Percentiles rank a stretch among this genome's conserved stretches.
These are phyloP conservation scores for Drosophila anomalipes DNA, from an alignment of 2,888 invertebrate genomes.

Conservation along the genomic window DNA sequence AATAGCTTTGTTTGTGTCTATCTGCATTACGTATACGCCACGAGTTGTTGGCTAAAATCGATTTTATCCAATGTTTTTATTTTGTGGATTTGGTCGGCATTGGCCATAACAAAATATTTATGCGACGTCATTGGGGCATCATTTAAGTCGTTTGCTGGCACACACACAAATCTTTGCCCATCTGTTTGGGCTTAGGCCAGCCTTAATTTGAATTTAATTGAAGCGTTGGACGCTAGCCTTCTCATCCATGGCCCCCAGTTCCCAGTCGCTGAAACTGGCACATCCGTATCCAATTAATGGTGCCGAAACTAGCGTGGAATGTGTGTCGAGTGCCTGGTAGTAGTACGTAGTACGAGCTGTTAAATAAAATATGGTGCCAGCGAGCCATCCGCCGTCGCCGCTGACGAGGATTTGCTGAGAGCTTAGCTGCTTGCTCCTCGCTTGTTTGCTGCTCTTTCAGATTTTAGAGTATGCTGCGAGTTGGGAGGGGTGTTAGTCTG, in stretches of 20 bases:
- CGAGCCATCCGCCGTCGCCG: constrained; percentile 29
- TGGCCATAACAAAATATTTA: constrained; percentile 72
- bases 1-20: constrained; percentile 63
- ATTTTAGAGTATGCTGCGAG: constrained; percentile 9
- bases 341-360: constrained; percentile 60
- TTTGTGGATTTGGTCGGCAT: constrained; percentile 36
- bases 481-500: constrained; percentile 2
- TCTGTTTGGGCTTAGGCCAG: constrained; percentile 70
- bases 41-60: constrained; percentile 61
- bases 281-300: constrained; percentile 80
- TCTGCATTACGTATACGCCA: constrained; percentile 66
- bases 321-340: constrained; percentile 70
- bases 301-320: constrained; percentile 74
- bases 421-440: constrained; percentile 58
- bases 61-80: constrained; percentile 63
- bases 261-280: constrained; percentile 71
- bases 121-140: constrained; percentile 77
- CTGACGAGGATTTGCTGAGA: constrained; percentile 40
- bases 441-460: constrained; percentile 63
- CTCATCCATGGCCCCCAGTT: not conserved
- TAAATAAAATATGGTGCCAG: constrained; percentile 74
- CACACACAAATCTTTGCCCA: constrained; percentile 62
- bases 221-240: constrained; percentile 53
- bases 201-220: constrained; percentile 79
- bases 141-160: constrained; percentile 64